Percentiles rank a stretch among this genome's conserved stretches.
Evolutionary conservation across 1,140 invertebrate genomes (phyloP).

Genomic region (Diorhabda carinulata): DNA sequence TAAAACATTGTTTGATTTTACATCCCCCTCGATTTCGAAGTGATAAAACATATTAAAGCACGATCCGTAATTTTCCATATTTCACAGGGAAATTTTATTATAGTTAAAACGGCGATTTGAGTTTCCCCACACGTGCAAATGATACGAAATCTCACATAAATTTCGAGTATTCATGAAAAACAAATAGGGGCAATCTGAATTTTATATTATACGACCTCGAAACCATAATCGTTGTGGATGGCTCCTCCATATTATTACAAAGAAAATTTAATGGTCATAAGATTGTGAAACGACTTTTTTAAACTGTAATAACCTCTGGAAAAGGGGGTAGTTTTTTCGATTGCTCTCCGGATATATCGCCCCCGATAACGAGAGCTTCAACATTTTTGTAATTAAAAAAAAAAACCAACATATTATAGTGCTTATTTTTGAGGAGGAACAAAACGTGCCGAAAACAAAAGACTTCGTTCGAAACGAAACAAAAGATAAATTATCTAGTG

Average conservation of each 20-base stretch:
- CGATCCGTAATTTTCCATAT: slow-evolving; percentile 14
- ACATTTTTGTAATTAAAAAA: slow-evolving; percentile 17
- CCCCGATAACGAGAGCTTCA: not conserved
- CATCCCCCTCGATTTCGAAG: not conserved
- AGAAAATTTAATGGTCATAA: not conserved
- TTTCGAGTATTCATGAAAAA: slow-evolving; percentile 19
- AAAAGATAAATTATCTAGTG: slow-evolving; percentile 37
- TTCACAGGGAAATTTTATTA: slow-evolving; percentile 20
- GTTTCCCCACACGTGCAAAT: slow-evolving; percentile 20
- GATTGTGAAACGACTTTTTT: too few species aligned
- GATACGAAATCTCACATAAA: slow-evolving; percentile 21
- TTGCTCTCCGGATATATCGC: too few species aligned
- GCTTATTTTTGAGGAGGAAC: slow-evolving; percentile 15
- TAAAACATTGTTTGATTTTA: not conserved
- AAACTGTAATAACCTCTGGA: too few species aligned
- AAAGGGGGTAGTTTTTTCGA: too few species aligned
- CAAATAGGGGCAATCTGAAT: slow-evolving; percentile 19
- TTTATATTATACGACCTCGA: slow-evolving; percentile 13
- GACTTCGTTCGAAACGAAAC: slow-evolving; percentile 26
- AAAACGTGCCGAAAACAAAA: slow-evolving; percentile 32
- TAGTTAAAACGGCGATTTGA: slow-evolving; percentile 17
- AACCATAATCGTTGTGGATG: not conserved
- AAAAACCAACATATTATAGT: slow-evolving; percentile 13
- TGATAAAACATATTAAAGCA: slow-evolving; percentile 19
- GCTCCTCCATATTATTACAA: not conserved